Conservation (phyloP, 1,140 invertebrate genomes). For the Lepidotrigona ventralis region DNA sequence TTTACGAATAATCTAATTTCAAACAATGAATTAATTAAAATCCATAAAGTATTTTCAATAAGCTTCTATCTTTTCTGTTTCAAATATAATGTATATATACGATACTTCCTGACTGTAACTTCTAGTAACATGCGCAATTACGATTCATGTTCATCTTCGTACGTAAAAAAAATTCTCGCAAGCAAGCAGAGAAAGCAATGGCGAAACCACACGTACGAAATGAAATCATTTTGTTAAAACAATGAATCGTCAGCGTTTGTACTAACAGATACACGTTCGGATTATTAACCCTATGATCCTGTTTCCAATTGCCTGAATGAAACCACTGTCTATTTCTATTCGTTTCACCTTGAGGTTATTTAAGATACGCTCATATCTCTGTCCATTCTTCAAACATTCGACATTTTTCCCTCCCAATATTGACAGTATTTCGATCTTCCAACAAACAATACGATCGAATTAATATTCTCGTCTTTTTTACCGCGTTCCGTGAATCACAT, state of each 20-base stretch:
- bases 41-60: too few relatives aligned
- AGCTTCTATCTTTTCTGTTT: too few relatives aligned
- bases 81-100: too few relatives aligned
- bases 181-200: neutral
- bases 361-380: too few relatives aligned
- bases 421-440: too few relatives aligned
- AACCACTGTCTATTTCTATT: neutral
- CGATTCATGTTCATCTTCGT: neutral
- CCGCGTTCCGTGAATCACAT: neutral
- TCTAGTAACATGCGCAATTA: neutral
- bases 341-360: conserved; percentile 38
- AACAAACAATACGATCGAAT: too few relatives aligned
- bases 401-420: too few relatives aligned
- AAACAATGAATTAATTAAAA: too few relatives aligned
- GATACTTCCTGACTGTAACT: neutral
- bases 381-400: too few relatives aligned
- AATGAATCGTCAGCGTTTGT: too few relatives aligned
- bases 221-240: neutral
- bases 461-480: too few relatives aligned
- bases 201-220: neutral
- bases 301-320: conserved; percentile 22
- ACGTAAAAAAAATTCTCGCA: neutral
- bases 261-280: neutral
- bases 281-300: neutral
- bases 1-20: too few relatives aligned